Percentiles rank a stretch among this genome's conserved stretches.
These are phyloP conservation scores for Saccostrea glomerata DNA, from an alignment of 1,140 invertebrate genomes.

Conservation along the genomic window DNA sequence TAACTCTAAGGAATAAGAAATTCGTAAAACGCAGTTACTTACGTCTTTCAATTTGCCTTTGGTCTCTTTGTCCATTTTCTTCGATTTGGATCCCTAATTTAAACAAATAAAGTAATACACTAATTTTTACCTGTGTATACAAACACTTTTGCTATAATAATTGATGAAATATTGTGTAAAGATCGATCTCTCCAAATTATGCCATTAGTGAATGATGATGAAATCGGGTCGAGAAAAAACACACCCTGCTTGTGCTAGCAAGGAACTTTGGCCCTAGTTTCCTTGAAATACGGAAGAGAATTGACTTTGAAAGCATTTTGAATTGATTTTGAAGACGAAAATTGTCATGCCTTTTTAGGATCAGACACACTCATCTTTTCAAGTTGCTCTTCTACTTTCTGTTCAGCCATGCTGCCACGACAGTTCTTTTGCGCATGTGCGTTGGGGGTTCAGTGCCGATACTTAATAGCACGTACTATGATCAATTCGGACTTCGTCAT, in stretches of 20 bases:
- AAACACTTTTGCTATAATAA: background rate
- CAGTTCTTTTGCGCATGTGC: constrained; percentile 22
- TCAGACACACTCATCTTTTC: constrained; percentile 71
- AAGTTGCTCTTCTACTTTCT: constrained; percentile 71
- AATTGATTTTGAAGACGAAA: constrained; percentile 56
- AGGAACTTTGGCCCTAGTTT: constrained; percentile 67
- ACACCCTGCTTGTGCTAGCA: constrained; percentile 59
- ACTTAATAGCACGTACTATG: background rate
- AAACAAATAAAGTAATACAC: background rate
- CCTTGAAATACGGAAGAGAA: constrained; percentile 69
- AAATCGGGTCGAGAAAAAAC: constrained; percentile 42
- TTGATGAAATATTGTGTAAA: background rate
- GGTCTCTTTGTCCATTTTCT: constrained; percentile 55
- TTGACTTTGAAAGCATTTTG: constrained; percentile 72
- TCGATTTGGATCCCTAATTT: constrained; percentile 20
- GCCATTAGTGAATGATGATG: background rate
- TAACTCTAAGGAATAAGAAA: no score
- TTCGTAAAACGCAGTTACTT: background rate
- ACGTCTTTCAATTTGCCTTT: constrained; percentile 42
- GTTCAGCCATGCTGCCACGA: constrained; percentile 73
- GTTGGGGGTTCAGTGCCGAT: background rate
- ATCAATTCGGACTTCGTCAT: background rate
- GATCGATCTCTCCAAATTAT: background rate
- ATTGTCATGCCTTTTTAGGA: constrained; percentile 72
- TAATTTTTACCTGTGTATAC: background rate